These are phyloP conservation scores for Pseudococcus longispinus DNA, from an alignment of 2,888 invertebrate genomes.

Conservation along the genomic window DNA sequence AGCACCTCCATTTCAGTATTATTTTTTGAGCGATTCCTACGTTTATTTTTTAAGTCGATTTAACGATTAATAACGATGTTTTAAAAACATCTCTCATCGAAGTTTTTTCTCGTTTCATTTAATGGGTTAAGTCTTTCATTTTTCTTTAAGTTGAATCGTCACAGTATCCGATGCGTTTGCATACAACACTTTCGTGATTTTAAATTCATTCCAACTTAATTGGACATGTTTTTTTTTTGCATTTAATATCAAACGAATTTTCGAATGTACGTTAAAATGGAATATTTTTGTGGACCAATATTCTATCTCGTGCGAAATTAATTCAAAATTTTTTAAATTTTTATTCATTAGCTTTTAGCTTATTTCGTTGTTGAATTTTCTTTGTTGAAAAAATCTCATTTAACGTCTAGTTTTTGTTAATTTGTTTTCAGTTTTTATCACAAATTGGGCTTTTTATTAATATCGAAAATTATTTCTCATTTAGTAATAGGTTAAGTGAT, in stretches of 20 bases:
- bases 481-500: constrained; percentile 17
- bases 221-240: background rate
- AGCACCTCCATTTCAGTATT: constrained; percentile 16
- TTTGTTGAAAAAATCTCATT: background rate
- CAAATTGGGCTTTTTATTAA: background rate
- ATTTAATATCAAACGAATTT: background rate
- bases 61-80: background rate
- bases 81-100: background rate
- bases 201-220: background rate
- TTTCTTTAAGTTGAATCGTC: background rate
- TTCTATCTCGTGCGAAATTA: background rate
- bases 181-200: background rate
- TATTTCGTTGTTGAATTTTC: background rate
- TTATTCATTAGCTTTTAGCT: background rate
- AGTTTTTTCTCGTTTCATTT: background rate
- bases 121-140: background rate
- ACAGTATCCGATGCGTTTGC: background rate
- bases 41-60: constrained; percentile 10
- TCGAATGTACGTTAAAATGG: background rate
- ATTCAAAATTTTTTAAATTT: background rate
- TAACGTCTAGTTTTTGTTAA: background rate
- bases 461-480: background rate
- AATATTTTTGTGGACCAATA: background rate
- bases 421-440: background rate
- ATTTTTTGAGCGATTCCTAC: constrained; percentile 22